Conservation (phyloP, 2,797 vertebrate genomes). For the Notolabrus celidotus region DNA sequence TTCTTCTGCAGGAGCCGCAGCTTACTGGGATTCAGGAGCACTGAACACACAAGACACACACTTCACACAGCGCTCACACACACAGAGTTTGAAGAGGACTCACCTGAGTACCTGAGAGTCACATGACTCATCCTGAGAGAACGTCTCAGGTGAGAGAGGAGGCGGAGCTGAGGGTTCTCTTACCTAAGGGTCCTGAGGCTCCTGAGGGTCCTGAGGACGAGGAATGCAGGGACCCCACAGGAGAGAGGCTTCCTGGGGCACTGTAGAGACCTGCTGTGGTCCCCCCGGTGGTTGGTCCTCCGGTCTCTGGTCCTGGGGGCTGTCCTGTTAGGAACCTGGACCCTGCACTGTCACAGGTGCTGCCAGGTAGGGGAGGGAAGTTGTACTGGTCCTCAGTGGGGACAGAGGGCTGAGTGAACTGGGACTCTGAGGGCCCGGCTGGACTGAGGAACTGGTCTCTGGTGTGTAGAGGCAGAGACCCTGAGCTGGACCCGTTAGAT, state of each 20-base stretch:
- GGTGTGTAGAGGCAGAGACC: neutral
- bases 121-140: too few relatives aligned
- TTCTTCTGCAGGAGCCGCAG: slow-evolving; percentile 51
- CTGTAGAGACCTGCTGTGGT: neutral
- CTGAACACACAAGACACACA: neutral
- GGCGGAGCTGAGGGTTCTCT: too few relatives aligned
- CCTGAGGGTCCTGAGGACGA: neutral
- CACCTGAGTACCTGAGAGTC: too few relatives aligned
- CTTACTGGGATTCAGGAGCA: slow-evolving; percentile 42
- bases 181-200: too few relatives aligned
- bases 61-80: neutral
- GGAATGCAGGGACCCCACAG: slow-evolving; percentile 38
- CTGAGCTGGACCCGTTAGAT: slow-evolving; percentile 28
- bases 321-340: too few relatives aligned
- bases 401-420: slow-evolving; percentile 31
- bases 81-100: neutral
- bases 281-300: neutral
- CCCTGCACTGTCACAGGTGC: neutral
- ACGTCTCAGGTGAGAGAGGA: too few relatives aligned
- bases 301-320: too few relatives aligned
- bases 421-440: neutral
- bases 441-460: neutral
- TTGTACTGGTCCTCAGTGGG: slow-evolving; percentile 65
- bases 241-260: slow-evolving; percentile 36
- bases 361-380: slow-evolving; percentile 16